These are phyloP conservation scores for Thelaira solivaga DNA, from an alignment of 2,888 invertebrate species.

Conservation along the genomic window DNA sequence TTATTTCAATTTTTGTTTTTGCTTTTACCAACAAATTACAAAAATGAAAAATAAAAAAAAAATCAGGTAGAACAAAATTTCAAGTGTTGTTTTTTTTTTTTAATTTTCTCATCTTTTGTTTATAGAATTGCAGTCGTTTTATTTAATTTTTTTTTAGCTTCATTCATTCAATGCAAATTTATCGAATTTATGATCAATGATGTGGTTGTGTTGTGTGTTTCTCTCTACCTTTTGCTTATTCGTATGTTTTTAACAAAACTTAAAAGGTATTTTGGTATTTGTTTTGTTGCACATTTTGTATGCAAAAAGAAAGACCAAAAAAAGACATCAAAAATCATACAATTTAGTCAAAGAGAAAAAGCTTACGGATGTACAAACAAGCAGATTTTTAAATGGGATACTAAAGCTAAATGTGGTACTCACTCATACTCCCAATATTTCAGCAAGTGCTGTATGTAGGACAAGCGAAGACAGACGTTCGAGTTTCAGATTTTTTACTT, in stretches of 20 bases:
- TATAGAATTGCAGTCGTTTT: conserved; percentile 26
- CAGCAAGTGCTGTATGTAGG: conserved; percentile 60
- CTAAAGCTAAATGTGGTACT: conserved; percentile 2
- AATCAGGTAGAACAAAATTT: conserved; percentile 20
- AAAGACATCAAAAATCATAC: conserved; percentile 11
- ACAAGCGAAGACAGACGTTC: conserved; percentile 29
- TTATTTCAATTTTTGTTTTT: conserved; percentile 45
- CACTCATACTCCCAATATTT: conserved; percentile 11
- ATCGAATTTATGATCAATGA: conserved; percentile 63
- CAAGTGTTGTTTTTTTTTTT: conserved; percentile 37
- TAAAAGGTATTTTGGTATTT: conserved; percentile 20
- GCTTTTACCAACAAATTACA: conserved; percentile 44
- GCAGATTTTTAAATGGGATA: conserved; percentile 23
- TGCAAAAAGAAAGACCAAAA: conserved; percentile 18
- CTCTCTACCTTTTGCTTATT: conserved; percentile 2
- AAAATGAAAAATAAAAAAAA: neutral
- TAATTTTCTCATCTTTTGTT: conserved; percentile 40
- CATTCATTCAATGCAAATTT: conserved; percentile 63
- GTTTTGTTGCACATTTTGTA: conserved; percentile 1
- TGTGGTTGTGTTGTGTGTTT: conserved; percentile 5
- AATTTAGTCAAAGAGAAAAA: conserved; percentile 1
- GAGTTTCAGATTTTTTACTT: no score
- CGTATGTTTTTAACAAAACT: conserved; percentile 14
- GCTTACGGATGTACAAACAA: conserved; percentile 22
- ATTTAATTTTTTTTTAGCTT: conserved; percentile 16